Conservation (phyloP, 2,797 vertebrate species). For the Enteromius argenteus region DNA sequence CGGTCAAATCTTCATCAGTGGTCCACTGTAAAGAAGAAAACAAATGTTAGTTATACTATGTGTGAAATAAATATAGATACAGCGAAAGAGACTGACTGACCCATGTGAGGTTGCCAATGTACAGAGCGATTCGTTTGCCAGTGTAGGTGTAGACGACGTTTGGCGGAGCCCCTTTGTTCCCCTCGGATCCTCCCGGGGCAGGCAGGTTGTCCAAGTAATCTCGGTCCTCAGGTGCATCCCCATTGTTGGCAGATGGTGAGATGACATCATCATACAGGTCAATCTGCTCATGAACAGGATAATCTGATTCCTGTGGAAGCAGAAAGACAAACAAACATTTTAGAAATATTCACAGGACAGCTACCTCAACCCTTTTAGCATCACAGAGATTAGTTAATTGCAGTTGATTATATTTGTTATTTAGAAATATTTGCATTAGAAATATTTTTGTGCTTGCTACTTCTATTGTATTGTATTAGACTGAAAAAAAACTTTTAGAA, state of each 20-base stretch:
- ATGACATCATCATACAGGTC: conserved; percentile 98
- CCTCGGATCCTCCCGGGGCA: conserved; percentile 89
- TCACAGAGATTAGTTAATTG: not conserved
- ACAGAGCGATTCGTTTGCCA: conserved; percentile 95
- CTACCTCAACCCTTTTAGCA: not conserved
- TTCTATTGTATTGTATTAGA: no score
- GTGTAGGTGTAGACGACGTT: conserved; percentile 96
- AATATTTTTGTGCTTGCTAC: no score
- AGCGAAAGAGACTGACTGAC: conserved; percentile 72
- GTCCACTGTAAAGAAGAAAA: conserved; percentile 88
- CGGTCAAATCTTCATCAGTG: conserved; percentile 97
- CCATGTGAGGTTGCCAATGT: conserved; percentile 99
- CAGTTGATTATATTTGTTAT: no score
- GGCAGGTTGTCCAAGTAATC: conserved; percentile 96
- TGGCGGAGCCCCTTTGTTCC: conserved; percentile 89
- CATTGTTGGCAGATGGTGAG: conserved; percentile 98
- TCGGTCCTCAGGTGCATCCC: conserved; percentile 95
- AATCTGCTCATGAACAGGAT: conserved; percentile 95
- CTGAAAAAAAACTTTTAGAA: no score
- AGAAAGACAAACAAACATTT: not conserved
- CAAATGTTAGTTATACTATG: not conserved
- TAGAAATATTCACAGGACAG: not conserved
- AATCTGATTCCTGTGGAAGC: conserved; percentile 89
- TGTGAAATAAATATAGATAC: not conserved
- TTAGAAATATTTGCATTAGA: no score